These are phyloP conservation scores for Gisinianus flammeolus DNA, from an alignment of 2,888 invertebrate genomes.

Conservation along the genomic window DNA sequence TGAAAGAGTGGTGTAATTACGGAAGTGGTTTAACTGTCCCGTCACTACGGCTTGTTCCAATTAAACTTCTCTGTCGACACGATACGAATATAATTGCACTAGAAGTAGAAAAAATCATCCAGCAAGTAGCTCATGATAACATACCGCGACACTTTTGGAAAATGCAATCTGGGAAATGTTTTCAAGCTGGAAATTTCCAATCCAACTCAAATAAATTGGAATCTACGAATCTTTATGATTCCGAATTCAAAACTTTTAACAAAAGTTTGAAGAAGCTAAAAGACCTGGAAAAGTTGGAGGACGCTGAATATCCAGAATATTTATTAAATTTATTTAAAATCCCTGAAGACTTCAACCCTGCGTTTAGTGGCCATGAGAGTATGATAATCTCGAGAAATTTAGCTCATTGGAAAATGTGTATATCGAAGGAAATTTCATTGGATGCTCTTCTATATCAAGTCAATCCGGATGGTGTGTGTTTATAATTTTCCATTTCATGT, in stretches of 20 bases:
- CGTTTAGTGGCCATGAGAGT: slow-evolving; percentile 41
- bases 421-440: slow-evolving; percentile 60
- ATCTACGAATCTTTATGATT: neutral
- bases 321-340: slow-evolving; percentile 49
- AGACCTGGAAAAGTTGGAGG: slow-evolving; percentile 35
- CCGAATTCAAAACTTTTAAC: slow-evolving; percentile 39
- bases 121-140: slow-evolving; percentile 57
- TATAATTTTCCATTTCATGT: neutral
- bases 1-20: slow-evolving; percentile 70
- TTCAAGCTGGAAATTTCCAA: slow-evolving; percentile 19
- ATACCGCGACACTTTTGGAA: slow-evolving; percentile 54
- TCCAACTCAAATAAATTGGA: slow-evolving; percentile 24
- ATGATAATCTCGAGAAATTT: slow-evolving; percentile 67
- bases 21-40: slow-evolving; percentile 67
- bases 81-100: slow-evolving; percentile 50
- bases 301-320: slow-evolving; percentile 48
- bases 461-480: slow-evolving; percentile 61
- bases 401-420: slow-evolving; percentile 69
- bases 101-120: slow-evolving; percentile 55
- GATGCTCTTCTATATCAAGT: slow-evolving; percentile 48
- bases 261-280: slow-evolving; percentile 19
- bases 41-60: slow-evolving; percentile 60
- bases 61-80: slow-evolving; percentile 49
- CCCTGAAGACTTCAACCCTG: slow-evolving; percentile 52
- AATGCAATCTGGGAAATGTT: slow-evolving; percentile 23